Percentiles rank a stretch among this genome's conserved stretches.
Evolutionary conservation across 2,113 vertebrate species (phyloP).

Genomic region (Zosterops pallidus): DNA sequence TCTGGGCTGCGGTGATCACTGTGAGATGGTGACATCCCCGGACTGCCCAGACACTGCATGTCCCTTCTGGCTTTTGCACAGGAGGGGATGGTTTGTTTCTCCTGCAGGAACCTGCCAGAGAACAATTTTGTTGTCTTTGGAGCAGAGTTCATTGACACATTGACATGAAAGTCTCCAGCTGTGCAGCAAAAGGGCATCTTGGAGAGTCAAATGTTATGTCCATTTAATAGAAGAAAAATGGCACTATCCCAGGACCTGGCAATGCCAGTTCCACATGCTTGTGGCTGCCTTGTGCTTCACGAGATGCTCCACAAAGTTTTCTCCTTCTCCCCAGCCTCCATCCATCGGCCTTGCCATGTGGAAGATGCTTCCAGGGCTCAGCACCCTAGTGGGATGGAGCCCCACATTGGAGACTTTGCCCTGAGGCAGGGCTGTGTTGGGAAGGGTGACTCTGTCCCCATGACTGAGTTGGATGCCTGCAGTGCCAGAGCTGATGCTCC

Average conservation of each 20-base stretch:
- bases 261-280: fast-evolving
- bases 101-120: background rate
- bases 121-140: background rate
- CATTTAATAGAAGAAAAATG: background rate
- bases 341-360: background rate
- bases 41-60: background rate
- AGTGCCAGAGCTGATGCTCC: background rate
- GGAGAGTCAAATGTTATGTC: background rate
- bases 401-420: fast-evolving
- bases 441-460: background rate
- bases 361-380: background rate
- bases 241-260: background rate
- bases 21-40: background rate
- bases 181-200: background rate
- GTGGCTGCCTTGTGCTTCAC: background rate
- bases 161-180: background rate
- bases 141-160: background rate
- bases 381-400: background rate
- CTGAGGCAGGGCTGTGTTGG: background rate
- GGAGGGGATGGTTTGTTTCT: background rate
- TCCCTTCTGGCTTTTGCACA: background rate
- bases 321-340: background rate
- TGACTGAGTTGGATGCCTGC: background rate
- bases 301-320: background rate
- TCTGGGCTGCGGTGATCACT: background rate